These are phyloP conservation scores for Antennarius maculatus DNA, from an alignment of 2,797 vertebrate genomes.

Conservation along the genomic window DNA sequence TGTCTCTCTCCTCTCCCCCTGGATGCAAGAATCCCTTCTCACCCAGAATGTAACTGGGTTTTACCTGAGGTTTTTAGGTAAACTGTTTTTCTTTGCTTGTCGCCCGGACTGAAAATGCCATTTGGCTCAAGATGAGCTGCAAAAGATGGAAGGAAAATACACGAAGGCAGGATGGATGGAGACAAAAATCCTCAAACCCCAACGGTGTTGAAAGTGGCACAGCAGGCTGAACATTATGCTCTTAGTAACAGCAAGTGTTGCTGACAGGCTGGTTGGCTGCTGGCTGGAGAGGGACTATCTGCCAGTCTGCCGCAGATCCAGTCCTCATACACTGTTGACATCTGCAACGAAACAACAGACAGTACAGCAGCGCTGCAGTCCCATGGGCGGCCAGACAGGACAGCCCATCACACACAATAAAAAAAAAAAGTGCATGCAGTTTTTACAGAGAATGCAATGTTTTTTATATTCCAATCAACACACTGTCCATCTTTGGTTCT, in stretches of 20 bases:
- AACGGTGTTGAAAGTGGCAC: conserved; percentile 67
- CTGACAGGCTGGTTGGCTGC: conserved; percentile 79
- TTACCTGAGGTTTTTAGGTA: conserved; percentile 55
- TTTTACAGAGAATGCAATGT: conserved; percentile 77
- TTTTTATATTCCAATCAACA: conserved; percentile 67
- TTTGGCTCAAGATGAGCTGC: conserved; percentile 56
- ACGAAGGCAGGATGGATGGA: conserved; percentile 53
- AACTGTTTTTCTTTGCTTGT: conserved; percentile 69
- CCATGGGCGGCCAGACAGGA: conserved; percentile 57
- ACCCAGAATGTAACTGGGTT: conserved; percentile 63
- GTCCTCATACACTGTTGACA: conserved; percentile 71
- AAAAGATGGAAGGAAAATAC: conserved; percentile 51
- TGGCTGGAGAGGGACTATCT: conserved; percentile 76
- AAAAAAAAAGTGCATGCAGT: conserved; percentile 81
- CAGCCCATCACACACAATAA: conserved; percentile 65
- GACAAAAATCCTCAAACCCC: conserved; percentile 60
- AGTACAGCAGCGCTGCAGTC: conserved; percentile 69
- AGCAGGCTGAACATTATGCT: conserved; percentile 79
- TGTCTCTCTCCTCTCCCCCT: conserved; percentile 28
- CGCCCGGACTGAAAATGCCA: conserved; percentile 63
- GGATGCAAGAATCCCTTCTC: conserved; percentile 49
- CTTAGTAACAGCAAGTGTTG: conserved; percentile 77
- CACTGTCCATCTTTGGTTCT: conserved; percentile 64
- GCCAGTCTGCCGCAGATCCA: conserved; percentile 78
- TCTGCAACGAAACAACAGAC: conserved; percentile 71